Percentiles rank a stretch among this genome's conserved stretches.
Evolutionary conservation across 2,113 vertebrate genomes (phyloP).

Genomic region (Campylorhamphus procurvoides): DNA sequence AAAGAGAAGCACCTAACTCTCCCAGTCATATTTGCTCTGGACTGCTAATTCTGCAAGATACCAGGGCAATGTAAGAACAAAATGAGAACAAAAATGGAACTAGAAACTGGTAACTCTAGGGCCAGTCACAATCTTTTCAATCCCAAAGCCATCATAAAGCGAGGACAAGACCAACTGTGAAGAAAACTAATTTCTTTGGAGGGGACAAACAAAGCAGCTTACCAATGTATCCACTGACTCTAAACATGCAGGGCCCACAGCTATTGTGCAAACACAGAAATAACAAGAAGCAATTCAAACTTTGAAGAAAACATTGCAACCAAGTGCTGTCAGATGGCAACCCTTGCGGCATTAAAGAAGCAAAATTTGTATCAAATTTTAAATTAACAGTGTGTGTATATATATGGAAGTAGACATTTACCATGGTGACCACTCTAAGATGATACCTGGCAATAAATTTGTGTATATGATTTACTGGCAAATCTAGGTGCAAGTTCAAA

Average conservation of each 20-base stretch:
- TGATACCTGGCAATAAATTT: neutral
- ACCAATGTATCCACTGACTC: neutral
- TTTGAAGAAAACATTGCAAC: neutral
- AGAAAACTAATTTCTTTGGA: neutral
- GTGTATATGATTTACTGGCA: neutral
- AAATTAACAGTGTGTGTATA: neutral
- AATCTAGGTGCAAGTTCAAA: neutral
- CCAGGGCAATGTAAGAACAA: neutral
- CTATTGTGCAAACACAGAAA: neutral
- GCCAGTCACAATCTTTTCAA: neutral
- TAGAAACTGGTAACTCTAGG: neutral
- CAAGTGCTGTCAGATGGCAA: neutral
- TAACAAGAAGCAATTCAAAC: neutral
- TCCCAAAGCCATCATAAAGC: neutral
- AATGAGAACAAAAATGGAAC: neutral
- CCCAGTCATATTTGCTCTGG: too few species aligned
- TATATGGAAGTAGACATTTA: neutral
- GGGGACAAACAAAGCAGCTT: neutral
- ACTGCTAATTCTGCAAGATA: neutral
- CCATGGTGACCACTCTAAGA: neutral
- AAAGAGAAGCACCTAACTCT: neutral
- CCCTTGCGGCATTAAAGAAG: neutral
- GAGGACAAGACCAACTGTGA: neutral
- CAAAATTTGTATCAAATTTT: neutral
- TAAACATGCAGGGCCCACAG: neutral